Evolutionary conservation across 1,140 invertebrate genomes (phyloP), one percentile per base, ranked within the genome.

Genomic region (Planococcus citri): DNA sequence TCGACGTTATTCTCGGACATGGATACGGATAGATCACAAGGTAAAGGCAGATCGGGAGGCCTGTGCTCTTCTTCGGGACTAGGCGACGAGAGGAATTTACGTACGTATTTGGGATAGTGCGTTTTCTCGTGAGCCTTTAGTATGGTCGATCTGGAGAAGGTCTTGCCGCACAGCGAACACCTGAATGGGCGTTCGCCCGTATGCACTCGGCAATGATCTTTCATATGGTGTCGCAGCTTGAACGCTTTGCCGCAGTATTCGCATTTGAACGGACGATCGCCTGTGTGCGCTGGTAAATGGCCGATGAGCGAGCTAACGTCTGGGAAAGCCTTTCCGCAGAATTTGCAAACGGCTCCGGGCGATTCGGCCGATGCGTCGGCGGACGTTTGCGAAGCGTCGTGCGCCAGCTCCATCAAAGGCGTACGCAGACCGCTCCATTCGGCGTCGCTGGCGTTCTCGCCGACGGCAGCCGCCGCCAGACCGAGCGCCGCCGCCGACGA

Each of bases 51-150:
- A 25, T 73, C 73, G n/a, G 72, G 71, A 17, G 73, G 73, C 21
- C 73, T 60, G 21, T 72, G 72, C 68, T 87, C 88, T 75, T 91
- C 89, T 74, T 91, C 85, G 70, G 89, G 89, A 76, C 87, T 90
- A 72, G 89, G 89, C 73, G 90, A 91, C 73, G 89, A 91, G 51
- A 91, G 82, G 80, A 89, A 91, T 81, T 91, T 91, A 71, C 89
- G 83, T 74, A 90, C 88, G 79, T 91, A 91, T 80, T 92, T 92
- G 70, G 90, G 90, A 81, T 89, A 91, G 80, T 93, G 91, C 73
- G 91, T 92, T 80, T 94, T 93, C 79, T 93, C 90, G 79, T 94
- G 91, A 73, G 90, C 90, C 78, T 93, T 93, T 71, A 93, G 81
- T 78, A 93, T 93, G 68, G 91, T 92, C 69, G 89, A 91, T 72